Evolutionary conservation across 2,113 vertebrate genomes (phyloP), one percentile per base, ranked within the genome.

Genomic region (Phrynosoma blainvillii): DNA sequence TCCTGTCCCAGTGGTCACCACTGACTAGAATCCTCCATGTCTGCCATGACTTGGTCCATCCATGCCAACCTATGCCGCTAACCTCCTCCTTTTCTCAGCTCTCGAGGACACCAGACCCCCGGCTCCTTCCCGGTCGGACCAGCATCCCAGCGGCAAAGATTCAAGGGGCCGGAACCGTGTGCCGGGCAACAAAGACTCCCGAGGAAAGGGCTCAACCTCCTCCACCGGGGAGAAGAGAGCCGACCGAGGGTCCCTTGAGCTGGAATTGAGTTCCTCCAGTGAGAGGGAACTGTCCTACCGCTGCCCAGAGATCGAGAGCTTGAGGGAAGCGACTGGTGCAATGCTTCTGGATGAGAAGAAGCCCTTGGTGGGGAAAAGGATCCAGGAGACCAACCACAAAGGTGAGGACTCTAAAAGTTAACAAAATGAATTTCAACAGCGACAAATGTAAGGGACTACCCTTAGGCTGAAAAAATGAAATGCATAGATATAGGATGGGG

Each of bases 311-410:
- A 76, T 91, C 62, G 90, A 92, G 40, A 88, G 76, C 2, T 87
- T 94, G 23, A 71, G 78, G 0, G 90, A 93, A 27, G 91, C 92
- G 0, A 40, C 93, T 0, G 88, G 87, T 20, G 54, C 91, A 6
- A 62, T 92, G 12, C 85, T 91, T 20, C 74, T 77, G 23, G 92
- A 76, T 4, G 92, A 92, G 42, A 90, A 85, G 84, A 89, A 78
- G 42, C 89, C 93, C 2, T 84, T 85, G 0, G 89, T 87, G 87
- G 95, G 93, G 87, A 95, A 94, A 42, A 90, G 90, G 5, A 86
- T 90, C 85, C 97, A 96, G 47, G 92, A 96, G 79, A 93, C 96
- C 92, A 96, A 95, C 94, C 96, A 97, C 75, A 97, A 95, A 95
- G 96, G 96, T 95, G 90, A 94, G 59, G 79, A 3, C 4, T 14